These are phyloP conservation scores for Marisa cornuarietis DNA, from an alignment of 1,140 invertebrate species.

Conservation along the genomic window DNA sequence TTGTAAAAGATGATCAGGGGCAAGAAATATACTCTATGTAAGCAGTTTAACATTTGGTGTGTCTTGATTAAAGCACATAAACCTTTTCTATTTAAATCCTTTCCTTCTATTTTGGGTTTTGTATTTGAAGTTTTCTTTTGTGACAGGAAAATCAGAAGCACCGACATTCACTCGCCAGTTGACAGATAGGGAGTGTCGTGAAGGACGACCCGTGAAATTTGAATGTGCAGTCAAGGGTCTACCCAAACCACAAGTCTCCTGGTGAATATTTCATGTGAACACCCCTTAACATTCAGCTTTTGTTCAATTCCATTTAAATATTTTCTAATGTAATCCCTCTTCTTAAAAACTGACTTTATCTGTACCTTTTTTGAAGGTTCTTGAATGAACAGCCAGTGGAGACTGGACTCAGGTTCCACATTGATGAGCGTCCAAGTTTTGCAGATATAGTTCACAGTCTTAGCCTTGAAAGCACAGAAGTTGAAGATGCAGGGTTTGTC, in stretches of 20 bases:
- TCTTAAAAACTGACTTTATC: neutral
- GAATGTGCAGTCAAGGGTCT: slow-evolving; percentile 61
- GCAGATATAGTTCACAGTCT: slow-evolving; percentile 55
- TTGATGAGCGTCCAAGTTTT: slow-evolving; percentile 52
- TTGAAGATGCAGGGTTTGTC: slow-evolving; percentile 86
- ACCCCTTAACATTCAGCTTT: neutral
- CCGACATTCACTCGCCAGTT: slow-evolving; percentile 57
- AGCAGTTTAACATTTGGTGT: too few relatives aligned
- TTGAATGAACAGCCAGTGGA: slow-evolving; percentile 57
- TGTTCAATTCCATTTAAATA: neutral
- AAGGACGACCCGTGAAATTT: slow-evolving; percentile 60
- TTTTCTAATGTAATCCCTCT: neutral
- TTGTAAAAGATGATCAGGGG: too few relatives aligned
- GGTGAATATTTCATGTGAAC: slow-evolving; percentile 41
- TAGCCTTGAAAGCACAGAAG: slow-evolving; percentile 80
- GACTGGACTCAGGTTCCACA: slow-evolving; percentile 48
- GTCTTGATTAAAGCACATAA: too few relatives aligned
- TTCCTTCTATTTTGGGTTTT: neutral
- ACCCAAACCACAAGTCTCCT: slow-evolving; percentile 60
- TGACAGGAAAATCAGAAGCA: slow-evolving; percentile 57
- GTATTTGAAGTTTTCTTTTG: neutral
- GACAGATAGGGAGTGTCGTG: slow-evolving; percentile 52
- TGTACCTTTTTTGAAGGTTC: slow-evolving; percentile 39
- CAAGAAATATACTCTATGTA: too few relatives aligned
- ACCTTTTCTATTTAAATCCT: too few relatives aligned